Base-by-base conservation (phyloP, 2,797 vertebrate species). In the Petrocephalus sullivani region DNA sequence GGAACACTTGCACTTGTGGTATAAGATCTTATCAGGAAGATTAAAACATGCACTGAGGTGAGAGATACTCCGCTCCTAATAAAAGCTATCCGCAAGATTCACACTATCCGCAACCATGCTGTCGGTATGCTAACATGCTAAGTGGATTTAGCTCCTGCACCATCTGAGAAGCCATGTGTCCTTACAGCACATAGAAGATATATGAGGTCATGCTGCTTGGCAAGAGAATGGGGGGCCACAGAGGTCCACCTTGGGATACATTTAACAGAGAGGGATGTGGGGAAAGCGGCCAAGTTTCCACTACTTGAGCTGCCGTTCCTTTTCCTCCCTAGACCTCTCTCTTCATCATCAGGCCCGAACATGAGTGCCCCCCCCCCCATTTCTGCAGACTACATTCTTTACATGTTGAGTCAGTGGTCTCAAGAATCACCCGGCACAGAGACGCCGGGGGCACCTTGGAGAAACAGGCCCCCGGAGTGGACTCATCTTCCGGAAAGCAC, bases 221-320 rank as follows among this genome's bases (percentile, higher is more conserved):
- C 87, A 90, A 21, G 57, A 33, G 75, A 37, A 28, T 37, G 60
- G 23, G 16, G 64, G 75, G 64, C 86, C 83, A 88, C 49, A 88
- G 46, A 87, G 84, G 87, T 88, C 87, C 85, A 61, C 23, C 82
- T 90, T 58, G 54, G 82, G 87, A 87, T 21, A 88, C 88, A 87
- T 90, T 90, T 88, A 87, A 89, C 84, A 85, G 87, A 83, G 82
- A 58, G 64, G 87, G 71, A 64, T 87, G 88, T 37, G 49, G 83
- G 89, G 87, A 89, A 85, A 87, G 58, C 28, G 41, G 87, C 89
- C 90, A 92, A 86, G 89, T 91, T 91, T 92, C 90, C 87, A 87
- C 37, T 87, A 49, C 88, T 84, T 60, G 60, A 87, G 60, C 85
- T 87, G 86, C 54, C 89, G 87, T 85, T 57, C 57, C 58, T 33